Evolutionary conservation across 2,888 invertebrate species (phyloP).

Genomic region (Plebejus anna): DNA sequence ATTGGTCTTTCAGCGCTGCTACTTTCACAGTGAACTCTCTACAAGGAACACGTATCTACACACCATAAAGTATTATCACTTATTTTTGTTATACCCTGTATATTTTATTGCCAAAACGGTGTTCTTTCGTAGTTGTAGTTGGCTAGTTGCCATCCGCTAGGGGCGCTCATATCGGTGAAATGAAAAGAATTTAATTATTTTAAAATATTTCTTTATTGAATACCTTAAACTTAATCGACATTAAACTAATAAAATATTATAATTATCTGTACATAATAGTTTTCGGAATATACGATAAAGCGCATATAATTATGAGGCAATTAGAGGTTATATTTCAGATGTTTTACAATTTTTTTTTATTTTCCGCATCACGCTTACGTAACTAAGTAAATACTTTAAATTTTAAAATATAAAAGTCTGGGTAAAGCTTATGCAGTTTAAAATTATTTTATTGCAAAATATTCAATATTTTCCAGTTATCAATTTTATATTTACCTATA

Average conservation of each 20-base stretch:
- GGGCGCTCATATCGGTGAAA: not conserved
- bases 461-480: not conserved
- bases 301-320: not conserved
- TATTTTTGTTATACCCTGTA: not conserved
- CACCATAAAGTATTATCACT: no score
- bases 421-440: not conserved
- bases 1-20: no score
- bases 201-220: constrained; percentile 27
- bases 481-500: not conserved
- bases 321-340: not conserved
- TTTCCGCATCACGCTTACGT: not conserved
- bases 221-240: constrained; percentile 18
- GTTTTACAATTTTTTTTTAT: not conserved
- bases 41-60: no score
- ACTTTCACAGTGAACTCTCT: no score
- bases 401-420: not conserved
- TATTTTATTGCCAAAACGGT: not conserved
- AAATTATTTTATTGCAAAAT: not conserved
- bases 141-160: not conserved
- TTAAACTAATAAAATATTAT: constrained; percentile 26
- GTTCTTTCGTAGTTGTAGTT: not conserved
- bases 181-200: not conserved
- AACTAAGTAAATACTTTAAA: not conserved
- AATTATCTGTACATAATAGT: constrained; percentile 29
- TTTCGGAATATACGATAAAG: constrained; percentile 6